Conservation (phyloP, 2,888 invertebrate genomes). For the Lomographa bimaculata region DNA sequence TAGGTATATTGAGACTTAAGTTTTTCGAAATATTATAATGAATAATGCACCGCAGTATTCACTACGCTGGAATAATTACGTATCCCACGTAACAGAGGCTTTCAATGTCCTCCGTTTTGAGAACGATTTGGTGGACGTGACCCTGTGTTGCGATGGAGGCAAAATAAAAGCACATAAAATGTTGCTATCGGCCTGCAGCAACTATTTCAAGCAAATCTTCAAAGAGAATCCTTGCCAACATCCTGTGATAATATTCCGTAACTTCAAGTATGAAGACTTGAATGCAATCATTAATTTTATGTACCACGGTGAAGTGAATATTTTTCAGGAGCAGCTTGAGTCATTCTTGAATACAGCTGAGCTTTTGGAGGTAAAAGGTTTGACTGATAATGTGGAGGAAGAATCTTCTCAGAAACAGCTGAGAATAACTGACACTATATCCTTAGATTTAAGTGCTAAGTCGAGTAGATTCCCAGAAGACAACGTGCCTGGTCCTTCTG, state of each 20-base stretch:
- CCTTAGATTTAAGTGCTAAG: constrained; percentile 74
- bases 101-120: constrained; percentile 88
- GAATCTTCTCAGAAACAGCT: constrained; percentile 64
- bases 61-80: constrained; percentile 94
- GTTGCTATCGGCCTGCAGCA: constrained; percentile 92
- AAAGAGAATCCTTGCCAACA: constrained; percentile 92
- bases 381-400: constrained; percentile 85
- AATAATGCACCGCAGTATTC: constrained; percentile 91
- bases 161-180: constrained; percentile 93
- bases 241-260: constrained; percentile 91
- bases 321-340: constrained; percentile 90
- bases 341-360: constrained; percentile 91
- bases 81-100: constrained; percentile 90
- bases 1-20: no score
- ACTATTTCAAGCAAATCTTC: constrained; percentile 89
- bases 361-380: constrained; percentile 89
- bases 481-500: constrained; percentile 54
- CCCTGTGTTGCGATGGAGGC: constrained; percentile 92
- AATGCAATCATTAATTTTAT: constrained; percentile 91
- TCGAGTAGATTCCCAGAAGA: constrained; percentile 59
- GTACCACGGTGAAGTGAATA: constrained; percentile 93
- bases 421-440: constrained; percentile 60
- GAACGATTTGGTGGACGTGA: constrained; percentile 92
- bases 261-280: constrained; percentile 90
- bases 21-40: constrained; percentile 60